Evolutionary conservation across 2,888 invertebrate genomes (phyloP).

Genomic region (Dorcus hopei): DNA sequence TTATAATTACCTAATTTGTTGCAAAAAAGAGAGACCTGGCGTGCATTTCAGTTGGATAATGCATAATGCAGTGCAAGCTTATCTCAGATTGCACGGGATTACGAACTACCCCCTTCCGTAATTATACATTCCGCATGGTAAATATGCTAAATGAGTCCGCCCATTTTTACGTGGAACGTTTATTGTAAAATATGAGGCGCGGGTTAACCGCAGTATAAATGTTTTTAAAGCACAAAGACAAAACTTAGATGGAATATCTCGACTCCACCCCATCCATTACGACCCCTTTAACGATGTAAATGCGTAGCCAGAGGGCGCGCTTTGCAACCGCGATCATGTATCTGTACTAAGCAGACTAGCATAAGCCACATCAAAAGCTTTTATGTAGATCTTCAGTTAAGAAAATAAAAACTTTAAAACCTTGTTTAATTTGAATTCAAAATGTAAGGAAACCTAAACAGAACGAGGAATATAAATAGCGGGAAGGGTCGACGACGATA

Average conservation of each 20-base stretch:
- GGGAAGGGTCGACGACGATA: neutral
- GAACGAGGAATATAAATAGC: conserved; percentile 25
- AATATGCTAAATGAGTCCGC: too few species aligned
- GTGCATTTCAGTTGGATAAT: too few species aligned
- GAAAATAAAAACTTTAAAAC: conserved; percentile 51
- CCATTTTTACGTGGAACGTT: too few species aligned
- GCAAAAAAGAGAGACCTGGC: too few species aligned
- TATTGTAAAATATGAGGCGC: neutral
- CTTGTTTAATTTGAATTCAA: conserved; percentile 43
- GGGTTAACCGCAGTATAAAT: conserved; percentile 36
- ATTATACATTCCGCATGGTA: too few species aligned
- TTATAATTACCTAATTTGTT: too few species aligned
- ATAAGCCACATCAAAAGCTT: conserved; percentile 49
- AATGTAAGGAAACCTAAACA: conserved; percentile 31
- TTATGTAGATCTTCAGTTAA: conserved; percentile 48
- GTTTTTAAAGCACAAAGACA: conserved; percentile 50
- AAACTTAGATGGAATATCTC: conserved; percentile 48
- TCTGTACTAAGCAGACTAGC: conserved; percentile 39
- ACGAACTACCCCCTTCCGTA: too few species aligned
- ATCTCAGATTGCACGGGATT: too few species aligned
- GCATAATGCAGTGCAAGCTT: too few species aligned
- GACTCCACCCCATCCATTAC: conserved; percentile 43
- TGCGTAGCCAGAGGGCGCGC: conserved; percentile 44
- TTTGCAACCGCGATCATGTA: conserved; percentile 35
- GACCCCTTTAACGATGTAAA: conserved; percentile 49